Conservation (phyloP, 2,113 vertebrate species). For the Leptobrachium leishanense region DNA sequence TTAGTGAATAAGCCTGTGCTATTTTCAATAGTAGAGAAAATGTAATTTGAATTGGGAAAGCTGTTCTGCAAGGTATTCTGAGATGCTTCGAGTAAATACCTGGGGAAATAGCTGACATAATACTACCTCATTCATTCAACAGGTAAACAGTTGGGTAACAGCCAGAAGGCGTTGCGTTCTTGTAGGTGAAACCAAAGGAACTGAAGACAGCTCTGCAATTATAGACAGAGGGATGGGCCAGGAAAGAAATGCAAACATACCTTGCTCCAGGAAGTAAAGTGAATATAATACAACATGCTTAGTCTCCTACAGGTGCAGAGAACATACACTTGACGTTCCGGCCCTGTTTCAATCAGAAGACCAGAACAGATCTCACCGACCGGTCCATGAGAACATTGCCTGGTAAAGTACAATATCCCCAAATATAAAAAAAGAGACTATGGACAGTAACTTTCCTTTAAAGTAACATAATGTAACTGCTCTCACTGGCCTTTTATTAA, state of each 20-base stretch:
- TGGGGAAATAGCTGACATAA: neutral
- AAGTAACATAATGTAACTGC: too few relatives aligned
- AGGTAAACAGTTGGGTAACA: neutral
- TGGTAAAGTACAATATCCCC: neutral
- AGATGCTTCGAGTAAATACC: neutral
- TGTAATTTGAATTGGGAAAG: too few relatives aligned
- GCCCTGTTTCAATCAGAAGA: conserved; percentile 3
- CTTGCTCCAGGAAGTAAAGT: conserved; percentile 46
- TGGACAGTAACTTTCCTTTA: too few relatives aligned
- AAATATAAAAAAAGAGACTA: neutral
- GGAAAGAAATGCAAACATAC: conserved; percentile 20
- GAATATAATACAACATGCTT: conserved; percentile 1
- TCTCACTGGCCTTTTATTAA: too few relatives aligned
- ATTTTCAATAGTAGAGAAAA: too few relatives aligned
- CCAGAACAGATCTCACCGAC: neutral
- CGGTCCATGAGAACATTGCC: neutral
- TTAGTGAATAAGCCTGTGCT: too few relatives aligned
- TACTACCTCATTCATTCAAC: neutral
- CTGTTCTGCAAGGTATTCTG: neutral
- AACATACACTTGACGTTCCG: neutral
- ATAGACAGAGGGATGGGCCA: conserved; percentile 10
- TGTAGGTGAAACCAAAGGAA: neutral
- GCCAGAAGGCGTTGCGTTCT: conserved; percentile 4
- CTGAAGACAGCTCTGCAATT: neutral
- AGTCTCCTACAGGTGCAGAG: neutral